Evolutionary conservation across 1,140 invertebrate genomes (phyloP).

Genomic region (Scaptomyza hsui): DNA sequence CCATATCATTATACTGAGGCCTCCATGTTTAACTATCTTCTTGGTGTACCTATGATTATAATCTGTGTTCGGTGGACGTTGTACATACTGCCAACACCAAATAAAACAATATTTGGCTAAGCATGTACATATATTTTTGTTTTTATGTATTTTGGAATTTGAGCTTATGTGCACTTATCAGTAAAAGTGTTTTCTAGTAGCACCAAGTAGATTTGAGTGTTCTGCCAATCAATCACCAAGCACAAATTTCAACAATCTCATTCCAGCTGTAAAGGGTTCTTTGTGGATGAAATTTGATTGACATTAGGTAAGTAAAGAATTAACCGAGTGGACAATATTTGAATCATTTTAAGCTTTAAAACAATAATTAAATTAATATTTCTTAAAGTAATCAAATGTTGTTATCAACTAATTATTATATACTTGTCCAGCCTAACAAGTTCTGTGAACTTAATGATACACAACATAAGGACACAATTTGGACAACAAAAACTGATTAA

Average conservation of each 20-base stretch:
- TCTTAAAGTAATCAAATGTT: not conserved
- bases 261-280: too few species aligned
- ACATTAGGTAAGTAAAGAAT: too few species aligned
- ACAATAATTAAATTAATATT: not conserved
- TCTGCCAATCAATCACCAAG: not conserved
- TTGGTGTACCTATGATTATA: too few species aligned
- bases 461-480: slow-evolving; percentile 27
- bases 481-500: slow-evolving; percentile 22
- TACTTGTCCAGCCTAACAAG: not conserved
- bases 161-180: slow-evolving; percentile 39
- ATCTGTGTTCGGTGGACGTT: too few species aligned
- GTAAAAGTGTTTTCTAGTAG: slow-evolving; percentile 35
- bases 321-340: too few species aligned
- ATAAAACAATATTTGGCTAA: too few species aligned
- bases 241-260: too few species aligned
- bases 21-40: too few species aligned
- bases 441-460: slow-evolving; percentile 12
- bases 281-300: too few species aligned
- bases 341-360: too few species aligned
- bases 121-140: not conserved
- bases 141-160: slow-evolving; percentile 43
- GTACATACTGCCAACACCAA: too few species aligned
- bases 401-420: not conserved
- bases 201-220: slow-evolving; percentile 2
- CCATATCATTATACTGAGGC: too few species aligned